Evolutionary conservation across 2,113 vertebrate genomes (phyloP).

Genomic region (Rhea americana): DNA sequence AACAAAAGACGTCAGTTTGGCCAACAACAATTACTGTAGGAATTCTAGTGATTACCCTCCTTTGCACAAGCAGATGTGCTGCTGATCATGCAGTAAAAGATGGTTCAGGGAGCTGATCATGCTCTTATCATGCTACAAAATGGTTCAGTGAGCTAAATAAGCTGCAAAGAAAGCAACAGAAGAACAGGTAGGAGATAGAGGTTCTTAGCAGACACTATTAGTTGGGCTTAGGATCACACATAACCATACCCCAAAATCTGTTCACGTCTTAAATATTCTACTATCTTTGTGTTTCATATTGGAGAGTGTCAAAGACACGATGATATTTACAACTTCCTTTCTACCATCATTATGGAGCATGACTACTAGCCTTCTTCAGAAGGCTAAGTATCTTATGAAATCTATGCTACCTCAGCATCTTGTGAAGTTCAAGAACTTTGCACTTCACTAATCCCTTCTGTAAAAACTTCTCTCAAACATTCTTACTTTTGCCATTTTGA

Average conservation of each 20-base stretch:
- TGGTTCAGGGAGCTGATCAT: background rate
- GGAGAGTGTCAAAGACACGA: background rate
- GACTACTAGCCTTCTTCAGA: background rate
- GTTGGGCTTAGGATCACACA: background rate
- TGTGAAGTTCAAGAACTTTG: background rate
- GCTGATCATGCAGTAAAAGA: background rate
- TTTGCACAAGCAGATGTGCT: background rate
- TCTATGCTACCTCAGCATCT: background rate
- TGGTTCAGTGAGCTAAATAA: background rate
- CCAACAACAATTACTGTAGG: background rate
- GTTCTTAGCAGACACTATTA: background rate
- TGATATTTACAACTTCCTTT: background rate
- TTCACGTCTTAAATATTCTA: background rate
- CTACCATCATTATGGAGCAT: background rate
- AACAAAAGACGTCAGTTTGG: no score
- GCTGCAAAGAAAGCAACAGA: background rate
- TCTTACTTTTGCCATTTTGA: background rate
- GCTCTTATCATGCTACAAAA: background rate
- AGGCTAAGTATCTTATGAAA: background rate
- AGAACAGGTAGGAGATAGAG: background rate
- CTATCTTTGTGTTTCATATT: background rate
- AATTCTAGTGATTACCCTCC: background rate
- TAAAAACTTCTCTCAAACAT: background rate
- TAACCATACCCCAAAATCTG: background rate
- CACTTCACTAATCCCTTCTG: background rate